Conservation (phyloP, 2,113 vertebrate species). For the Hystrix brachyura region DNA sequence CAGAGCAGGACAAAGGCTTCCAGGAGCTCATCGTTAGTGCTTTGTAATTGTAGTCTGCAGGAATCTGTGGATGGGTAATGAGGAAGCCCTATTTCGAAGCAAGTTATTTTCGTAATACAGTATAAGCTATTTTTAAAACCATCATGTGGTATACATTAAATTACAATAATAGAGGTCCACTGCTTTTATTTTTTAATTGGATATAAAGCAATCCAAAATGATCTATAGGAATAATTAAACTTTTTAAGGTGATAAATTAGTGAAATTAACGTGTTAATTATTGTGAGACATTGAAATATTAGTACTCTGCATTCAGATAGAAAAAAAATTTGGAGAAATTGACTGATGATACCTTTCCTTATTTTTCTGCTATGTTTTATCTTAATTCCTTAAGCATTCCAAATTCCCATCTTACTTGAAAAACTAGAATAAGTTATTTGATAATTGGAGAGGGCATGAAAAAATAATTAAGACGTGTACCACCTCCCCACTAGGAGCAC, state of each 20-base stretch:
- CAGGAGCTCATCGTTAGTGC: conserved; percentile 4
- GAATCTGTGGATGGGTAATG: conserved; percentile 28
- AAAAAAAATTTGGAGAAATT: conserved; percentile 56
- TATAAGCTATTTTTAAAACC: conserved; percentile 51
- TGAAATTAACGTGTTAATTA: conserved; percentile 78
- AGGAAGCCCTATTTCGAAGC: conserved; percentile 31
- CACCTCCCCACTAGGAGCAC: background rate
- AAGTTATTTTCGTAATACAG: conserved; percentile 63
- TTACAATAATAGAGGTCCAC: conserved; percentile 31
- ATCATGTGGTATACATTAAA: conserved; percentile 59
- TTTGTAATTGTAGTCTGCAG: conserved; percentile 46
- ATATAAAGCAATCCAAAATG: conserved; percentile 68
- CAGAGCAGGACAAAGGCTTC: conserved; percentile 23
- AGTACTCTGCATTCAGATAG: conserved; percentile 12
- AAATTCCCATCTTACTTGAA: background rate
- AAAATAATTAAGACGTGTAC: background rate
- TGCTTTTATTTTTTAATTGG: conserved; percentile 68
- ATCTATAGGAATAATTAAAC: conserved; percentile 79
- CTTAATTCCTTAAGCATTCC: conserved; percentile 26
- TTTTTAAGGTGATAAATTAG: conserved; percentile 75
- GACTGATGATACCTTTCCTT: background rate
- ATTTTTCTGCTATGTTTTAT: conserved; percentile 13
- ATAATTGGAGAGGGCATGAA: background rate
- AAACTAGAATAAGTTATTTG: background rate
- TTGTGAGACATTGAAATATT: conserved; percentile 73